Conservation (phyloP, 2,113 vertebrate species). For the Carollia perspicillata region DNA sequence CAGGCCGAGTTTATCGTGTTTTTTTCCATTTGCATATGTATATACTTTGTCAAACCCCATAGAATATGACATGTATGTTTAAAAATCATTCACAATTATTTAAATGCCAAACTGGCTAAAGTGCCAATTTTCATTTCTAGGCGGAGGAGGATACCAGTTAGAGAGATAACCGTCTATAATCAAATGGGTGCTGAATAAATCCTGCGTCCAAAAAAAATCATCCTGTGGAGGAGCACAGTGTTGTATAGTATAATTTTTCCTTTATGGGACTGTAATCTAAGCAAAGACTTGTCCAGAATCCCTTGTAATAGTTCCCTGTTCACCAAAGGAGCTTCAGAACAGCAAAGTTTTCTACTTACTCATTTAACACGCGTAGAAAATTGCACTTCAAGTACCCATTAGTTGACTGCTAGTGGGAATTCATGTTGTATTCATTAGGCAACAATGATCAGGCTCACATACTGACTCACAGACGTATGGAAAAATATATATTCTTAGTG, state of each 20-base stretch:
- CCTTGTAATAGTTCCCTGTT: neutral
- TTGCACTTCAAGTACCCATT: constrained; percentile 61
- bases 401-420: constrained; percentile 62
- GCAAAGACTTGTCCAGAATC: neutral
- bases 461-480: constrained; percentile 49
- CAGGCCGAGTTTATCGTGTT: neutral
- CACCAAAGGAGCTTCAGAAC: constrained; percentile 23
- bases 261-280: constrained; percentile 10
- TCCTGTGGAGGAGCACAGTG: neutral
- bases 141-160: neutral
- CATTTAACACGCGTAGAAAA: constrained; percentile 66
- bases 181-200: neutral
- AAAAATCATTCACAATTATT: neutral
- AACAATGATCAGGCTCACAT: constrained; percentile 42
- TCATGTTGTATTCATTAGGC: constrained; percentile 68
- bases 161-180: neutral
- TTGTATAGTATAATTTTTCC: neutral
- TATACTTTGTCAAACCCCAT: neutral
- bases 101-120: neutral
- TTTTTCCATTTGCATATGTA: neutral
- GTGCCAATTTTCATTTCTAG: neutral
- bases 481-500: constrained; percentile 57
- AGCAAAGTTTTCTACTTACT: constrained; percentile 42
- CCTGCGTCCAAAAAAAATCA: neutral
- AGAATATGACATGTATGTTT: neutral